A percentile compares a stretch with the other conserved stretches of the same genome.
phyloP scores from a whole-genome alignment of 2,888 invertebrate genomes.

The Cacoxenus indagator region DNA sequence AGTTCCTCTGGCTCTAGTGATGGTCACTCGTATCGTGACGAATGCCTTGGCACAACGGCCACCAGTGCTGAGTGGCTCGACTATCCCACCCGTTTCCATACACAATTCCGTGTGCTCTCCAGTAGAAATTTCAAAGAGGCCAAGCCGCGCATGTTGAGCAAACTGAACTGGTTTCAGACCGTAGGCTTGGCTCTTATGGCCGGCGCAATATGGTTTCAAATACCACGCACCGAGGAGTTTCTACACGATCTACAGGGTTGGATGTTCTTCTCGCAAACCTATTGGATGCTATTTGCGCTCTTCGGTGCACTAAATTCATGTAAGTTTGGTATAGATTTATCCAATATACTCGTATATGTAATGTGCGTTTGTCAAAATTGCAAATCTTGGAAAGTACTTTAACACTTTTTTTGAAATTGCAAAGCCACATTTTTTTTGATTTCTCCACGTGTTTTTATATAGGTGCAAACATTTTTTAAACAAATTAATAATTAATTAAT shows the following conservation, averaged over 20 bases:
- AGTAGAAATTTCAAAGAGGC: conserved; percentile 84
- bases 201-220: conserved; percentile 83
- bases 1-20: conserved; percentile 75
- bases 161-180: conserved; percentile 83
- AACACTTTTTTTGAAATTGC: too few relatives aligned
- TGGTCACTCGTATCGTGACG: conserved; percentile 55
- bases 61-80: conserved; percentile 74
- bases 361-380: too few relatives aligned
- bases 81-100: conserved; percentile 84
- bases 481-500: too few relatives aligned
- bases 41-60: neutral
- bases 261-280: conserved; percentile 87
- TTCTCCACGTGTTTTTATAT: too few relatives aligned
- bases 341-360: too few relatives aligned
- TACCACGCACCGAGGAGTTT: conserved; percentile 81
- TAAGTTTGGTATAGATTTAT: too few relatives aligned
- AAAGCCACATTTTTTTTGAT: too few relatives aligned
- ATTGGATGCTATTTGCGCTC: conserved; percentile 86
- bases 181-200: conserved; percentile 80
- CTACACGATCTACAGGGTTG: conserved; percentile 85
- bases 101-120: conserved; percentile 82
- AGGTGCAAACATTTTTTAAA: too few relatives aligned
- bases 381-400: too few relatives aligned
- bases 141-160: conserved; percentile 81
- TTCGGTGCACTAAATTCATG: conserved; percentile 85